phyloP scores from a whole-genome alignment of 2,113 vertebrate species.

The Mastomys coucha region DNA sequence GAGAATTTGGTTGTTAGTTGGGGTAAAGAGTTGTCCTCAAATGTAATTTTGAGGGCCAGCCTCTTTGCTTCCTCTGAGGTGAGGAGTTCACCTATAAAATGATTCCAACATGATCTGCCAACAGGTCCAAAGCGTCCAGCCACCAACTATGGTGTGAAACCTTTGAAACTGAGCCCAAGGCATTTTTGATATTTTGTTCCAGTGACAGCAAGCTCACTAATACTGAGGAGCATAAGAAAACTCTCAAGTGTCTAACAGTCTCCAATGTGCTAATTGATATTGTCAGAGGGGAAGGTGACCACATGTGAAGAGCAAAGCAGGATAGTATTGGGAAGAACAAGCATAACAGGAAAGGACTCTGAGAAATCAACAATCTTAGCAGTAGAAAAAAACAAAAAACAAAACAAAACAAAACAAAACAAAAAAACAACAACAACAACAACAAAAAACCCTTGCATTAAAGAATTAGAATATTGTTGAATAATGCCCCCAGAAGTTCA shows the following conservation, averaged over 20 bases:
- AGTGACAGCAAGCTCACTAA: neutral
- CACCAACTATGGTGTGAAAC: neutral
- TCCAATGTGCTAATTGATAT: neutral
- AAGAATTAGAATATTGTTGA: constrained; percentile 41
- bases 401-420: too few species aligned
- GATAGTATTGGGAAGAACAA: constrained; percentile 17
- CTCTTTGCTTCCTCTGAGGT: neutral
- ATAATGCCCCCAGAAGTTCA: constrained; percentile 33
- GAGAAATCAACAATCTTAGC: neutral
- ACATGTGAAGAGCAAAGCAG: neutral
- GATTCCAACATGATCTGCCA: neutral
- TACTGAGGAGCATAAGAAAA: neutral
- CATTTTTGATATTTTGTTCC: neutral
- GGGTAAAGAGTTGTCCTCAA: neutral
- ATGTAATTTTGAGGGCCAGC: neutral
- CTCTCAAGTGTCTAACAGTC: neutral
- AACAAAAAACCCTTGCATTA: neutral
- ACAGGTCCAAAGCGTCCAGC: neutral
- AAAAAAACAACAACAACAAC: too few species aligned
- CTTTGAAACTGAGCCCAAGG: neutral
- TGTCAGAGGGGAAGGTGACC: constrained; percentile 10
- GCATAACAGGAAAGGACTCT: constrained; percentile 23
- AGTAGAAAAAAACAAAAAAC: constrained; percentile 1
- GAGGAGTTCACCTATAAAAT: neutral
- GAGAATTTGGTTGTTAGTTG: neutral